These are phyloP conservation scores for Lontra canadensis DNA, from an alignment of 2,113 vertebrate genomes.

Conservation along the genomic window DNA sequence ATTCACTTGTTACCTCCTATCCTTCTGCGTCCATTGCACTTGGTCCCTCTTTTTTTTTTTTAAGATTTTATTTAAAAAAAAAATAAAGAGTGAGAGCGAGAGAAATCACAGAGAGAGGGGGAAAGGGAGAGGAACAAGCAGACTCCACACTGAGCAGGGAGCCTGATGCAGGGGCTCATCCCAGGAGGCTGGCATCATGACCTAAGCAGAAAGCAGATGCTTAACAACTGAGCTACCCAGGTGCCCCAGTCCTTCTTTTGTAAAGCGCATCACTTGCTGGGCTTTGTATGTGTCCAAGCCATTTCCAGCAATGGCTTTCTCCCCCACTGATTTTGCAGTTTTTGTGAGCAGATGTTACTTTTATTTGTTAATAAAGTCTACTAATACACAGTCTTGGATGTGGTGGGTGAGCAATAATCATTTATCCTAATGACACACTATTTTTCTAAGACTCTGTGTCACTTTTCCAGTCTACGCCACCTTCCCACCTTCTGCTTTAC, in stretches of 20 bases:
- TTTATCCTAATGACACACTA: not conserved
- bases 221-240: not conserved
- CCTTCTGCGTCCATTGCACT: not conserved
- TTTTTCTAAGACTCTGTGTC: not conserved
- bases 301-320: not conserved
- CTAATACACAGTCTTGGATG: not conserved
- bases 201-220: not conserved
- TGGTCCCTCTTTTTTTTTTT: not conserved
- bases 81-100: not conserved
- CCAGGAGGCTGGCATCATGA: not conserved
- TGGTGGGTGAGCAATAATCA: not conserved
- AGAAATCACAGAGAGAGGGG: not conserved
- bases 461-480: not conserved
- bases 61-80: not conserved
- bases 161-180: not conserved
- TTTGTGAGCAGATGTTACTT: not conserved
- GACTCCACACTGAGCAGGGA: not conserved
- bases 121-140: not conserved
- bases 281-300: not conserved
- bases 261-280: not conserved
- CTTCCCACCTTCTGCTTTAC: not conserved
- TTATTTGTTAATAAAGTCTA: constrained; percentile 35
- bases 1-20: not conserved
- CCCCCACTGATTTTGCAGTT: not conserved
- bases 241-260: not conserved